A percentile compares a stretch with the other conserved stretches of the same genome.
Conservation (phyloP, 2,797 vertebrate genomes). For the Rhabdomys pumilio region DNA sequence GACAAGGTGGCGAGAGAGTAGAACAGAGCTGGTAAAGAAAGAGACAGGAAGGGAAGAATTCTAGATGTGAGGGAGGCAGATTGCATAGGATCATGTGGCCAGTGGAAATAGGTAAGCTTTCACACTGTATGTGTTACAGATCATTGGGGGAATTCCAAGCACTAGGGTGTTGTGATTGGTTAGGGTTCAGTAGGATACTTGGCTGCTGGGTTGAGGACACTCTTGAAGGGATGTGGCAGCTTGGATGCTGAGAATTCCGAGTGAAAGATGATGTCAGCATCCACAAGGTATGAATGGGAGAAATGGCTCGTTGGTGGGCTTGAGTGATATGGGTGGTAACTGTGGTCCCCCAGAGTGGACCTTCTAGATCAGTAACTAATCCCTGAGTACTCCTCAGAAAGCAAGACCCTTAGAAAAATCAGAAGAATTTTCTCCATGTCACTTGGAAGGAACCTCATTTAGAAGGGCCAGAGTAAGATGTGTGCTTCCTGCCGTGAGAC, state of each 20-base stretch:
- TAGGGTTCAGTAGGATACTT: not conserved
- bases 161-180: not conserved
- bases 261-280: not conserved
- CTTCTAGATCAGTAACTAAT: not conserved
- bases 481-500: not conserved
- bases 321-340: not conserved
- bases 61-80: not conserved
- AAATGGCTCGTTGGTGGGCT: not conserved
- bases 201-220: not conserved
- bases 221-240: not conserved
- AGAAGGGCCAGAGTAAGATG: not conserved
- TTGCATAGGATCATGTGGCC: too few relatives aligned
- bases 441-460: not conserved
- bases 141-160: not conserved
- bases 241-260: not conserved
- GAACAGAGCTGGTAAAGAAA: not conserved
- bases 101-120: not conserved
- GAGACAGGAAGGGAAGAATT: not conserved
- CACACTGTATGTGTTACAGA: not conserved
- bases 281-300: not conserved
- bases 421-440: not conserved
- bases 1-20: not conserved
- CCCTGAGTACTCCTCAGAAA: not conserved
- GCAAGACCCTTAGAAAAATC: not conserved
- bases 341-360: not conserved